Evolutionary conservation across 2,797 vertebrate genomes (phyloP), one percentile per base, ranked within the genome.

Genomic region (Tragopan temminckii): DNA sequence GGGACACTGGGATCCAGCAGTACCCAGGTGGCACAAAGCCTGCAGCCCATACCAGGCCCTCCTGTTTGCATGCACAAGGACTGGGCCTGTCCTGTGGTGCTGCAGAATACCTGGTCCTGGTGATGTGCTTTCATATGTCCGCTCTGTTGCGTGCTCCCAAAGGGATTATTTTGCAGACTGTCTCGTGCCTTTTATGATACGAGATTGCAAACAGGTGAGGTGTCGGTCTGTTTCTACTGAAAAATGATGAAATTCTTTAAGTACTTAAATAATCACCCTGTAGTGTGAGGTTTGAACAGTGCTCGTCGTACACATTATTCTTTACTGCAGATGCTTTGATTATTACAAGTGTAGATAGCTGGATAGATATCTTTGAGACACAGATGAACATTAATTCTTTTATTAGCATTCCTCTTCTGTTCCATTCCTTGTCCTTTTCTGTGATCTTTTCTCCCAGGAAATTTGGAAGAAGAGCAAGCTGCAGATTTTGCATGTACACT

Each of bases 81-180:
- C 7, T 2, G 2, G 13, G 17, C 29, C 59, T 63, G 58, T 21
- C n/a, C 38, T 43, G 67, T 43, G 36, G 5, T 23, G 11, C 29
- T 74, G 58, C 40, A 27, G 55, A 75, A 46, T 18, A 68, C 57
- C 35, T 18, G 2, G 29, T 46, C 68, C 25, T 35, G 50, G 3
- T 40, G 36, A 43, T 15, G 24, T 16, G 7, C 33, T 58, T 79
- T 25, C 9, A 19, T 46, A 12, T 1, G 1, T 29, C 42, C 42
- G 3, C 53, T 1, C 36, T 45, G 61, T 14, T 68, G 18, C 35
- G 4, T 18, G 38, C 55, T 72, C 62, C 59, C 11, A 1, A 23
- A 18, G 62, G 45, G 78, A 87, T 94, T 84, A 80, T 72, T 80
- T 70, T 82, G 71, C 89, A 95, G 91, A 19, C 48, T 86, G 61